Base-by-base conservation (phyloP, 2,888 invertebrate genomes). In the Theretra japonica region DNA sequence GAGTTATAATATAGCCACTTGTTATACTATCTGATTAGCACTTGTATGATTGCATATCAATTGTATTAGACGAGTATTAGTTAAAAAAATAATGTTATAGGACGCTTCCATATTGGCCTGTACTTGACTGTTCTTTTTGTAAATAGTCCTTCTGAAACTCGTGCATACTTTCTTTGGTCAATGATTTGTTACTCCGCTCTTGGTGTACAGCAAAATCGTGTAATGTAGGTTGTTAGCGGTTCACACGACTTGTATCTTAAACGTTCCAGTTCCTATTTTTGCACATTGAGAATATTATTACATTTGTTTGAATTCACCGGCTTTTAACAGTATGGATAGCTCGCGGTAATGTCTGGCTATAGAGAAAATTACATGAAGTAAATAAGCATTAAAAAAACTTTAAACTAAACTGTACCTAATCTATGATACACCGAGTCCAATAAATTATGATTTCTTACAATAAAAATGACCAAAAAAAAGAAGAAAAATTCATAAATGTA, bases 1-100 rank as follows among this genome's bases (percentile, higher is more conserved):
- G 90, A 88, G 88, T 90, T 89, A 84, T 82, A 82, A 77, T 90
- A 87, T 92, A 91, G 85, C 88, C 91, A 92, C 93, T 93, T 91
- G 93, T 94, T 93, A 93, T 90, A 85, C 86, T 83, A 82, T 83
- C 83, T 88, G 84, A 86, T 87, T 91, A 92, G 93, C 92, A 94
- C 88, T 87, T 91, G 88, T 92, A 92, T 86, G 79, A 83, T 90
- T 92, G 94, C 94, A 94, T 94, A 94, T 94, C 94, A 94, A 85
- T 83, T 89, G 85, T 90, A 86, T 83, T 87, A 77, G 88, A 83
- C 82, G 84, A 86, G 78, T 87, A 83, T 83, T 89, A 87, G 84
- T 81, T 83, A 81, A 82, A 74, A 33, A 76, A 71, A 75, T 73
- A 74, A 74, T 73, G 77, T 82, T 86, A 65, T 65, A 86, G 85